Conservation (phyloP, 2,797 vertebrate genomes). For the Eulemur albifrons region DNA sequence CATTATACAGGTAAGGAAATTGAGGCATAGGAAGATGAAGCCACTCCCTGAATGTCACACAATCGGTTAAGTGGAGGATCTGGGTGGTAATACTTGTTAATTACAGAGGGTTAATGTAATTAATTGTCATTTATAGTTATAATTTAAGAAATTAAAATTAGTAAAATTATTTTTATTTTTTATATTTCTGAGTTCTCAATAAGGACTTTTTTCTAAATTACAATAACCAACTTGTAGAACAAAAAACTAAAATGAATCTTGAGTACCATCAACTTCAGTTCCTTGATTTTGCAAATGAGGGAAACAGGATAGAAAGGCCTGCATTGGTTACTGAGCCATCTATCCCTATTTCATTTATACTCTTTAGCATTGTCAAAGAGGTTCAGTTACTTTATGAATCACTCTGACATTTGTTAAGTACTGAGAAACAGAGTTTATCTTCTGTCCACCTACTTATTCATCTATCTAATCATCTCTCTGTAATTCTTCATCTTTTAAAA, state of each 20-base stretch:
- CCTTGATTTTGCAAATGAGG: neutral
- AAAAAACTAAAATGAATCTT: neutral
- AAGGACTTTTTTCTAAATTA: neutral
- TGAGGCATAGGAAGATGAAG: neutral
- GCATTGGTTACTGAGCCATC: no score
- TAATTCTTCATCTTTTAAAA: neutral
- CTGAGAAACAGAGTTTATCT: neutral
- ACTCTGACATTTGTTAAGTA: neutral
- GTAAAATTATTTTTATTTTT: neutral
- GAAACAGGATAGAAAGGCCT: neutral
- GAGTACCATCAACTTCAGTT: neutral
- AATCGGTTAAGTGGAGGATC: neutral
- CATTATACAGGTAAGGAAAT: neutral
- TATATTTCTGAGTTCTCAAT: neutral
- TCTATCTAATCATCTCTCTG: neutral
- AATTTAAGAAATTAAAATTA: neutral
- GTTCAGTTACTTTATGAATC: neutral
- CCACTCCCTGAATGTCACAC: neutral
- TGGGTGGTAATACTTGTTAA: neutral
- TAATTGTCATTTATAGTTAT: neutral
- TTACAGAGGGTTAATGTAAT: neutral
- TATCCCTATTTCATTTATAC: neutral
- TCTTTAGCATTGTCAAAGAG: neutral
- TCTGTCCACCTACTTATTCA: neutral
- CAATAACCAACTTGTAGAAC: neutral